Conservation (phyloP, 2,888 invertebrate species). For the Hartigia nigra region DNA sequence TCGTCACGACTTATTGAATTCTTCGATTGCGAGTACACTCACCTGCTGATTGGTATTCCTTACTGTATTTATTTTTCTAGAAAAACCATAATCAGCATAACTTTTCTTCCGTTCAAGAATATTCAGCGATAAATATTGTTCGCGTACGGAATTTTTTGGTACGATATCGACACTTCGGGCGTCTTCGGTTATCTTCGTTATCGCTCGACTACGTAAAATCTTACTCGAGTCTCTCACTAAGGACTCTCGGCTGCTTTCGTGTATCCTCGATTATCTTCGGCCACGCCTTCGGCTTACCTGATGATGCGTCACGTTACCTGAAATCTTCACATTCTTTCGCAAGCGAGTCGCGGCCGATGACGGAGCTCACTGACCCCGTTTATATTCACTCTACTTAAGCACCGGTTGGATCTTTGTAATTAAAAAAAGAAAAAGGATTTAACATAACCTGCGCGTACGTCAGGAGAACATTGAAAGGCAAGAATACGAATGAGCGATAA, state of each 20-base stretch:
- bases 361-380: slow-evolving; percentile 48
- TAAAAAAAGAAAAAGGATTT: too few species aligned
- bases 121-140: neutral
- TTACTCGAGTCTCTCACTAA: neutral
- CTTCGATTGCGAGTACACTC: neutral
- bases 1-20: neutral
- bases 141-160: neutral
- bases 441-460: neutral
- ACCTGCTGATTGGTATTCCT: neutral
- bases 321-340: slow-evolving; percentile 47
- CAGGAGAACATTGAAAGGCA: neutral
- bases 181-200: neutral
- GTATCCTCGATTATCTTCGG: neutral
- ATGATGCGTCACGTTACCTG: slow-evolving; percentile 5
- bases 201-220: neutral
- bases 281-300: too few species aligned
- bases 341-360: slow-evolving; percentile 45
- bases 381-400: neutral
- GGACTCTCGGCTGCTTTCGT: neutral
- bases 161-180: neutral
- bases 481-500: neutral
- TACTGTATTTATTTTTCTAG: neutral
- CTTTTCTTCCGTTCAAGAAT: neutral
- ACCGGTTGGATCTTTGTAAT: neutral
- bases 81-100: too few species aligned